Evolutionary conservation across 2,888 invertebrate genomes (phyloP), one percentile per base, ranked within the genome.

Genomic region (Folsomia manolachei): DNA sequence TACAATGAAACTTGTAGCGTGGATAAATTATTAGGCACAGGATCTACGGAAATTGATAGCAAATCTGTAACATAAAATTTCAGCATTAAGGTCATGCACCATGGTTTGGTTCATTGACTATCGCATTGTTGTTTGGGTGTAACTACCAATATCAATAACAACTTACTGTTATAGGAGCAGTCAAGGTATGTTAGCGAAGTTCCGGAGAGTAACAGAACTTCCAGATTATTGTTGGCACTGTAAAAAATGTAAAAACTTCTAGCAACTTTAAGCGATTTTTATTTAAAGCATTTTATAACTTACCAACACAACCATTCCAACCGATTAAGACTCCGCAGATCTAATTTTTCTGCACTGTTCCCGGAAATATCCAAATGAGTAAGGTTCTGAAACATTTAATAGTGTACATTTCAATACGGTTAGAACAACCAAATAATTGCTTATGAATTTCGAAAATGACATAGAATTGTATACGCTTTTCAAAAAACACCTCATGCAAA

Each of bases 111-210:
- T 39, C 39, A 39, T 39, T 39, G 39, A 14, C 39, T 39, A 39
- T 14, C 39, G 7, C 39, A 9, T 39, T 39, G 39, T 39, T 39
- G 4, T 39, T 39, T 39, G n/a, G n/a, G n/a, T n/a, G n/a, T n/a
- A n/a, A n/a, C n/a, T n/a, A n/a, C n/a, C n/a, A n/a, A n/a, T n/a
- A n/a, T n/a, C n/a, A n/a, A n/a, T n/a, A n/a, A n/a, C n/a, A 56
- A 84, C 87, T 88, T 85, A 92, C 92, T 89, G 82, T 94, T 94
- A 82, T 91, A 89, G 81, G 91, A 91, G n/a, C 92, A 92, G 63
- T 89, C 89, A 68, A 94, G 86, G 0, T 90, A 90, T n/a, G 88
- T 87, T 67, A 94, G 84, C 79, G 89, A 88, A 79, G 88, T 89
- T 7, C 93, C 94, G 82, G 92, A 91, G n/a, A 94, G 84, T 1